Evolutionary conservation across 92 coral and sea anemone genomes (phyloP).

Genomic region (Palythoa caribaeorum): DNA sequence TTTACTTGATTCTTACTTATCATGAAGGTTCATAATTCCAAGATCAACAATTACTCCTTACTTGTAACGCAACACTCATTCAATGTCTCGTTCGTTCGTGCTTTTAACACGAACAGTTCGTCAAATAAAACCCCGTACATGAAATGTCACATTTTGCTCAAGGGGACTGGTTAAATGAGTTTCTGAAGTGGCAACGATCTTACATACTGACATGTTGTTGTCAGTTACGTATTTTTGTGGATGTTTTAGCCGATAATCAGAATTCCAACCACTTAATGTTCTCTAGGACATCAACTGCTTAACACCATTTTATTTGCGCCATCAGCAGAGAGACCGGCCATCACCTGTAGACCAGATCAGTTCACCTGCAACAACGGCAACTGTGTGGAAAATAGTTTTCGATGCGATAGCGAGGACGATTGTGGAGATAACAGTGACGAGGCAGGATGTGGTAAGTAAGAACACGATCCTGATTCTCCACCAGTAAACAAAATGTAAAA

Average conservation of each 20-base stretch:
- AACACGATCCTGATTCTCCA: neutral
- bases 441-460: conserved; percentile 64
- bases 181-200: neutral
- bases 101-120: too few species aligned
- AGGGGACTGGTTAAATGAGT: too few species aligned
- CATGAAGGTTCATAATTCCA: too few species aligned
- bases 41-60: too few species aligned
- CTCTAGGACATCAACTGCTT: neutral
- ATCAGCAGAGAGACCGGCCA: conserved; percentile 43
- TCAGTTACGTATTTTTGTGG: too few species aligned
- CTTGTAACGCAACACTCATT: too few species aligned
- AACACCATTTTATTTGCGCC: neutral
- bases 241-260: too few species aligned
- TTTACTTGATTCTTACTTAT: neutral
- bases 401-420: conserved; percentile 89
- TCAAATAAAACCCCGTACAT: too few species aligned
- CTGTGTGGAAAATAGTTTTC: conserved; percentile 59
- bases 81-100: too few species aligned
- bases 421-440: conserved; percentile 93
- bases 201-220: neutral
- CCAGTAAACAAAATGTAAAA: neutral
- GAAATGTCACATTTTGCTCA: too few species aligned
- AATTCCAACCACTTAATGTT: too few species aligned
- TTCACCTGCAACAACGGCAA: conserved; percentile 80
- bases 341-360: conserved; percentile 68